A percentile compares a stretch with the other conserved stretches of the same genome.
Evolutionary conservation across 2,113 vertebrate genomes (phyloP).

Genomic region (Pteropus alecto): DNA sequence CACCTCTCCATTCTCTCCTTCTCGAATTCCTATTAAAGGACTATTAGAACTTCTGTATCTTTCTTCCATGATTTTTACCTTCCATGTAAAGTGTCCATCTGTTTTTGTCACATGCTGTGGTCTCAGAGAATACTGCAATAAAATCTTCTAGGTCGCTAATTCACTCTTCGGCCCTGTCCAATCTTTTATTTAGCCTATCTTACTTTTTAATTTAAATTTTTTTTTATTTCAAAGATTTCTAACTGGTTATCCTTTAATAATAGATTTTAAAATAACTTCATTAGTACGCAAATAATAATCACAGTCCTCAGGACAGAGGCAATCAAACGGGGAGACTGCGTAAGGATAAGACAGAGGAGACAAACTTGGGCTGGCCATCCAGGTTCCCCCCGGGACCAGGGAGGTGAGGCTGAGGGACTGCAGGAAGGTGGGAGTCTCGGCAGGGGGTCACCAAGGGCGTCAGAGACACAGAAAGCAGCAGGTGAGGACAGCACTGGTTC

Average conservation of each 20-base stretch:
- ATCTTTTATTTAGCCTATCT: neutral
- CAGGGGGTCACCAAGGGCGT: too few species aligned
- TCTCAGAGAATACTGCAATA: neutral
- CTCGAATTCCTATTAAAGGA: neutral
- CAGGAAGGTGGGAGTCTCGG: neutral
- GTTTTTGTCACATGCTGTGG: neutral
- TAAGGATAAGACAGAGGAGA: neutral
- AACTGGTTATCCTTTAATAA: neutral
- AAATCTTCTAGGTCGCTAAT: neutral
- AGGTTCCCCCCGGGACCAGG: fast-evolving
- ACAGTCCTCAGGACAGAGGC: neutral
- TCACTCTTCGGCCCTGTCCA: neutral
- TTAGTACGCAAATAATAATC: neutral
- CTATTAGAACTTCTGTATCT: neutral
- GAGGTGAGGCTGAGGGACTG: neutral
- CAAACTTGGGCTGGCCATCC: neutral
- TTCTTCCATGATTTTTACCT: neutral
- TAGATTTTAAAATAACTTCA: neutral
- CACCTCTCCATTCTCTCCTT: neutral
- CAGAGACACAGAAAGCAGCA: too few species aligned
- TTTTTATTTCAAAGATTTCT: neutral
- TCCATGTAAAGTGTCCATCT: neutral
- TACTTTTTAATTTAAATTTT: neutral
- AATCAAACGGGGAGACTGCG: neutral
- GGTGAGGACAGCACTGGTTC: too few species aligned